phyloP scores from a whole-genome alignment of 2,113 vertebrate species.

The Myotis brandtii region DNA sequence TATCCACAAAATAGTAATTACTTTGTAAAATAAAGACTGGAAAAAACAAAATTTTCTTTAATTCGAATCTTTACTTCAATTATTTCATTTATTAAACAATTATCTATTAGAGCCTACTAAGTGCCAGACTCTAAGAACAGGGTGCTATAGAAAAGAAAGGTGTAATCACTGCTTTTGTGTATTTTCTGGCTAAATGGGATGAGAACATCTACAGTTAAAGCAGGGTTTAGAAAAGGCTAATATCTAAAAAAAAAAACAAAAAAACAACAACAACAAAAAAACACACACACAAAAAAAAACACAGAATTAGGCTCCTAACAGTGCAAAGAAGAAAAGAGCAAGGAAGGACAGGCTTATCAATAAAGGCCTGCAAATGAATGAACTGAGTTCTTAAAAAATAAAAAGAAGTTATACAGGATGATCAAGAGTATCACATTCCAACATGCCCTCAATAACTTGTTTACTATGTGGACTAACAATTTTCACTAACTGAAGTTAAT shows the following conservation, averaged over 20 bases:
- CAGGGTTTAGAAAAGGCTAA: not conserved
- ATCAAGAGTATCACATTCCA: not conserved
- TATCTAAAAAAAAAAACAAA: not conserved
- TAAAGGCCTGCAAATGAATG: not conserved
- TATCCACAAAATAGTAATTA: not conserved
- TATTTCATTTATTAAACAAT: not conserved
- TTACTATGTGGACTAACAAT: not conserved
- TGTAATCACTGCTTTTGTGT: not conserved
- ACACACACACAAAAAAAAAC: too few species aligned
- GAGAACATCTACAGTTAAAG: not conserved
- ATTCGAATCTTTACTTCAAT: not conserved
- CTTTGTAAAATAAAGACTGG: not conserved
- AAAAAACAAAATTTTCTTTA: not conserved
- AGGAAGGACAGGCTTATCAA: not conserved
- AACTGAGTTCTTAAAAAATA: constrained; percentile 7
- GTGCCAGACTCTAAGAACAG: not conserved
- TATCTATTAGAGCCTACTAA: not conserved
- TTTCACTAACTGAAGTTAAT: not conserved
- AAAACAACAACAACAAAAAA: too few species aligned
- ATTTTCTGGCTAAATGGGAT: not conserved
- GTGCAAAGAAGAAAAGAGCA: not conserved
- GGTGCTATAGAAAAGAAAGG: not conserved
- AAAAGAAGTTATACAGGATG: not conserved
- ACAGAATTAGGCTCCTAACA: not conserved
- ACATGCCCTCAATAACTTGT: not conserved